Percentiles rank a stretch among this genome's conserved stretches.
phyloP scores from a whole-genome alignment of 2,888 invertebrate species.

The Nomada goodeniana region DNA sequence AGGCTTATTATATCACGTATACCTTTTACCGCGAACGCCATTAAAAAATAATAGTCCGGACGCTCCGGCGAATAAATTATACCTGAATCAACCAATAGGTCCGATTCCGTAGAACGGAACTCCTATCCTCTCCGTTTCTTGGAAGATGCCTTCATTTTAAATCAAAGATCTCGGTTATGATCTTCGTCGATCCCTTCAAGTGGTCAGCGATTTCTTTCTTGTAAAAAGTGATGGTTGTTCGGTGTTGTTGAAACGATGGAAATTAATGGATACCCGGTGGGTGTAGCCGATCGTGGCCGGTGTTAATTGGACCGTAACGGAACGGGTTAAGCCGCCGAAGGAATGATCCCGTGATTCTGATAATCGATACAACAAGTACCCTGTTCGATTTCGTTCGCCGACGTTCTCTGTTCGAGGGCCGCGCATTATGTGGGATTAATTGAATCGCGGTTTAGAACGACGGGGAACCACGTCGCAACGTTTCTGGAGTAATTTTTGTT shows the following conservation, averaged over 20 bases:
- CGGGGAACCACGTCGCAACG: background rate
- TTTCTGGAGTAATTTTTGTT: constrained; percentile 17
- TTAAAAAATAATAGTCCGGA: too few relatives aligned
- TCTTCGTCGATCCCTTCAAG: background rate
- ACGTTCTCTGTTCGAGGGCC: constrained; percentile 11
- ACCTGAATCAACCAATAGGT: too few relatives aligned
- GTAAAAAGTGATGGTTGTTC: background rate
- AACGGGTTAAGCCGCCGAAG: constrained; percentile 50
- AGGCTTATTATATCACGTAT: too few relatives aligned
- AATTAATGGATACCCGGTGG: constrained; percentile 51
- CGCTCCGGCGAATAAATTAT: too few relatives aligned
- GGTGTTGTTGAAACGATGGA: constrained; percentile 37
- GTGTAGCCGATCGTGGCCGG: constrained; percentile 33
- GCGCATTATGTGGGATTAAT: constrained; percentile 31
- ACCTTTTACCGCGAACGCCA: too few relatives aligned
- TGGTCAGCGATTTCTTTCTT: background rate
- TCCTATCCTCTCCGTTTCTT: too few relatives aligned
- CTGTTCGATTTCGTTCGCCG: constrained; percentile 40
- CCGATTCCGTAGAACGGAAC: too few relatives aligned
- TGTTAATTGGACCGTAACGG: constrained; percentile 53
- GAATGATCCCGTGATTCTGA: constrained; percentile 51
- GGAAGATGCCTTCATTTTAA: too few relatives aligned
- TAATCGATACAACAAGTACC: constrained; percentile 55
- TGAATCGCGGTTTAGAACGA: constrained; percentile 19
- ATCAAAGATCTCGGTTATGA: too few relatives aligned